Percentiles rank a stretch among this genome's conserved stretches.
phyloP scores from a whole-genome alignment of 2,888 invertebrate genomes.

The Euproctis similis region DNA sequence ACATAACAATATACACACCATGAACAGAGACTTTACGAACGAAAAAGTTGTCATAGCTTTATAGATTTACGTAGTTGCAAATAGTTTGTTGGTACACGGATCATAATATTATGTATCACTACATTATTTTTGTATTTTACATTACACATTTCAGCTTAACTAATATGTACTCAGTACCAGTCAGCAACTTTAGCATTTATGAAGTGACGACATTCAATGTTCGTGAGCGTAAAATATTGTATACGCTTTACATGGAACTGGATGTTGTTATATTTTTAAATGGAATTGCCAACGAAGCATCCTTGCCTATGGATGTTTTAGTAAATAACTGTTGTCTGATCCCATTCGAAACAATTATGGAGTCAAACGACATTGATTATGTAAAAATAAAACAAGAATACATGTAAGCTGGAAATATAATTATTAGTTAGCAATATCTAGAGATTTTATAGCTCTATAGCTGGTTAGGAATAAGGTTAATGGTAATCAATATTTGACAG shows the following conservation, averaged over 20 bases:
- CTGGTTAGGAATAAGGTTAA: too few species aligned
- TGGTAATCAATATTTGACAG: too few species aligned
- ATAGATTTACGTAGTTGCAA: too few species aligned
- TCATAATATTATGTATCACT: too few species aligned
- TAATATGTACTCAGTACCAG: not conserved
- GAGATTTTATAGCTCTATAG: too few species aligned
- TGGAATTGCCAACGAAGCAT: slow-evolving; percentile 55
- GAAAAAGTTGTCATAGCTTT: too few species aligned
- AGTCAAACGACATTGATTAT: slow-evolving; percentile 40
- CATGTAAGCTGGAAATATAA: slow-evolving; percentile 25
- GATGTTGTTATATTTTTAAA: slow-evolving; percentile 42
- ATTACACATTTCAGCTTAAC: slow-evolving; percentile 2
- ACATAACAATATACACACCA: too few species aligned
- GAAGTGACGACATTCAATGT: slow-evolving; percentile 50
- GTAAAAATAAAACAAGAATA: slow-evolving; percentile 14
- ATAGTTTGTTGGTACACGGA: too few species aligned
- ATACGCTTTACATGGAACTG: slow-evolving; percentile 27
- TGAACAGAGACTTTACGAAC: too few species aligned
- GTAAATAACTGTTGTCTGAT: slow-evolving; percentile 27
- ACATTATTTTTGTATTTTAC: too few species aligned
- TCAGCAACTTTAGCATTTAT: slow-evolving; percentile 34
- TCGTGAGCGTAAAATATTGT: slow-evolving; percentile 42
- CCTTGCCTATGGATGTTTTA: slow-evolving; percentile 46
- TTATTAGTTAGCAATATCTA: too few species aligned
- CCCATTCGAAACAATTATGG: slow-evolving; percentile 37